Evolutionary conservation across 1,140 invertebrate genomes (phyloP), one percentile per base, ranked within the genome.

Genomic region (Heliconius hermathena): DNA sequence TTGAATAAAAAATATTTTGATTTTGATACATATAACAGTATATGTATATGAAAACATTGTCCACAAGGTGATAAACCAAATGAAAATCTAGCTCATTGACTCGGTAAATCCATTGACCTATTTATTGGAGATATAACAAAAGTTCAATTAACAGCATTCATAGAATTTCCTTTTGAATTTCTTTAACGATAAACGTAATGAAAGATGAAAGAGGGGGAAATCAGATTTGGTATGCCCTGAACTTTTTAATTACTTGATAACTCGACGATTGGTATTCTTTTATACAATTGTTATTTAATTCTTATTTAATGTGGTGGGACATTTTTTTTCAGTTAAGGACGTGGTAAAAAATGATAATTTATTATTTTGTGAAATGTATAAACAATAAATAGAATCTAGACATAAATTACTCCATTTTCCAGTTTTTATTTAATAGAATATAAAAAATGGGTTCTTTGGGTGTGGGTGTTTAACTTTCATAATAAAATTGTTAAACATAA

Each of bases 161-260:
- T 33, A 38, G 76, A 77, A 76, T 76, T 78, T 73, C 74, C 49
- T 78, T 73, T n/a, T 18, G 33, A 79, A 82, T 83, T 82, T 83
- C 83, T 82, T 83, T 73, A 75, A 80, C 71, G 78, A 82, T 74
- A 77, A 76, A 66, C 60, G 22, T 66, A 66, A 77, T 81, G 79
- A 71, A 80, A 77, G 80, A 52, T 46, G 41, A 46, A 46, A 46
- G 41, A 79, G 83, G 84, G 83, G 81, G 26, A 79, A 81, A 79
- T 80, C 41, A 74, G 79, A 81, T 82, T 83, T 81, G 76, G 81
- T 73, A 71, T 76, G 77, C 22, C 60, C 22, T 26, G 75, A 77
- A 86, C 78, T 86, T 86, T 89, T 89, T 90, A 88, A 88, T 90
- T 89, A 87, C 84, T 87, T 83, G 81, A 82, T 77, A 80, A 71